These are phyloP conservation scores for Lacerta bilineata DNA, from an alignment of 2,797 vertebrate genomes.

Conservation along the genomic window DNA sequence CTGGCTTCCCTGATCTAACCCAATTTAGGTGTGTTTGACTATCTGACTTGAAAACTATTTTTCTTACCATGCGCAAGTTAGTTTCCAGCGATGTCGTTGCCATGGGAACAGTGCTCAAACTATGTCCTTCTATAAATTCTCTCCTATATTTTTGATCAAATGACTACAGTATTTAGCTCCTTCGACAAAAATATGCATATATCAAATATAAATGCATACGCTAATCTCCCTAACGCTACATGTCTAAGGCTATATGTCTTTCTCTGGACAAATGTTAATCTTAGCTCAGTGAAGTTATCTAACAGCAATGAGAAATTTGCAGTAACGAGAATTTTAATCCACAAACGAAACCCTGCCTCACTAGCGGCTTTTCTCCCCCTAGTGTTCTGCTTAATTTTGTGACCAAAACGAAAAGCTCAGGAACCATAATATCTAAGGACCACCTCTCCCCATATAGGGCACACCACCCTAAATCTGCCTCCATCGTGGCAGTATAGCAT, in stretches of 20 bases:
- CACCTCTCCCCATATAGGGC: neutral
- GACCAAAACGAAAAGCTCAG: slow-evolving; percentile 2
- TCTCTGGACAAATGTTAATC: slow-evolving; percentile 10
- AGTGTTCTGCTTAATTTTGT: neutral
- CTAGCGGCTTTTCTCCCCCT: slow-evolving; percentile 1
- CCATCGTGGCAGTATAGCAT: too few species aligned
- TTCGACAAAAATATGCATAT: slow-evolving; percentile 63
- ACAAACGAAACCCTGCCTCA: neutral
- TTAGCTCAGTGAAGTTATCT: slow-evolving; percentile 6
- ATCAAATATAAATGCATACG: slow-evolving; percentile 62
- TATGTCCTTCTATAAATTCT: slow-evolving; percentile 63
- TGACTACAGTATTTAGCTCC: slow-evolving; percentile 45
- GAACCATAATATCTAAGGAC: neutral
- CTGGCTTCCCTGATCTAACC: neutral
- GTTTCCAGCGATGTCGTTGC: slow-evolving; percentile 68
- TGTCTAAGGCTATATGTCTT: neutral
- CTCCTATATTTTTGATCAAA: slow-evolving; percentile 64
- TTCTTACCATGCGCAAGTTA: slow-evolving; percentile 27
- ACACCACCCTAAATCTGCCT: too few species aligned
- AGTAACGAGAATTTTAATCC: slow-evolving; percentile 21
- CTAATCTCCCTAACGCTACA: slow-evolving; percentile 37
- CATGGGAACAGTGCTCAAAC: slow-evolving; percentile 64
- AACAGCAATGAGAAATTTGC: neutral
- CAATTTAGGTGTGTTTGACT: slow-evolving; percentile 37
- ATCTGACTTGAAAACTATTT: slow-evolving; percentile 37